These are phyloP conservation scores for Atta cephalotes DNA, from an alignment of 1,140 invertebrate species.

Conservation along the genomic window DNA sequence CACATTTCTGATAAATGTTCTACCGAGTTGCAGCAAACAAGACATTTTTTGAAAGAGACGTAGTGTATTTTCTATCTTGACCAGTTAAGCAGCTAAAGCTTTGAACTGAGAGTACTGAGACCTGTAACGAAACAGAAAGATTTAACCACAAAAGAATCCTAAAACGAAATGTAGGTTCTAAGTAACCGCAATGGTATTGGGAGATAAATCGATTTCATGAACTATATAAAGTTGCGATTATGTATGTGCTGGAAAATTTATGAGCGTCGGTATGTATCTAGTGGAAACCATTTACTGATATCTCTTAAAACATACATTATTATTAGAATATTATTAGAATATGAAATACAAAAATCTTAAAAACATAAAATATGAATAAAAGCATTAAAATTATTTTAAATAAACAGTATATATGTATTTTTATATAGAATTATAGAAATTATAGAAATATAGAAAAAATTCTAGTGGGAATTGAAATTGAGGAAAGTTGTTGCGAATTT, in stretches of 20 bases:
- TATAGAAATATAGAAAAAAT: too few relatives aligned
- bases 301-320: background rate
- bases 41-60: background rate
- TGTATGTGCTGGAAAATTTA: background rate
- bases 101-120: background rate
- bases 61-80: background rate
- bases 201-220: conserved; percentile 9
- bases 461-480: background rate
- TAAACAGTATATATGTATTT: too few relatives aligned
- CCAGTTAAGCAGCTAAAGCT: conserved; percentile 10
- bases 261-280: background rate
- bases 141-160: conserved; percentile 16
- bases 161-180: conserved; percentile 37
- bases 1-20: background rate
- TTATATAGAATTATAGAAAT: too few relatives aligned
- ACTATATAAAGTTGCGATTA: background rate
- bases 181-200: conserved; percentile 6
- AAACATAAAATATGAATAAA: background rate
- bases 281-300: background rate
- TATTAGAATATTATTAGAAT: background rate
- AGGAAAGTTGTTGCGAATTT: background rate
- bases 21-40: background rate
- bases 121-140: background rate
- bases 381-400: background rate
- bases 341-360: background rate